phyloP scores from a whole-genome alignment of 1,140 invertebrate species.

The Drosophila baimaii region DNA sequence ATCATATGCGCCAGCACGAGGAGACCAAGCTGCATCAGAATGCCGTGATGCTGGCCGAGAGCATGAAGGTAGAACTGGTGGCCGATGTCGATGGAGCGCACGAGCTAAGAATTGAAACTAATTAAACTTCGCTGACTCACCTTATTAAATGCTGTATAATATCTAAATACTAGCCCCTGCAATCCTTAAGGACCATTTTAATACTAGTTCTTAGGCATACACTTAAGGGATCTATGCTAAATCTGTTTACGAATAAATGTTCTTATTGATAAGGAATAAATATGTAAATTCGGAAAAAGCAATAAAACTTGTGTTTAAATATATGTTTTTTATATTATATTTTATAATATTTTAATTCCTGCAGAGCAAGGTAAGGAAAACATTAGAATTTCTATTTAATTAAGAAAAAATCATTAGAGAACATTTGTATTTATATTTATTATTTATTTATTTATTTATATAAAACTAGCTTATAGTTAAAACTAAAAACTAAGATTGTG shows the following conservation, averaged over 20 bases:
- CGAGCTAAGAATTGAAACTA: constrained; percentile 7
- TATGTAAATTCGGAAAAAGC: neutral
- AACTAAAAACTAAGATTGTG: too few species aligned
- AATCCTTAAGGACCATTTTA: neutral
- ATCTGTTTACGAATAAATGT: neutral
- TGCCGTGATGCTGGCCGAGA: constrained; percentile 67
- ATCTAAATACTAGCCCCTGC: constrained; percentile 1
- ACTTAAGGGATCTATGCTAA: neutral
- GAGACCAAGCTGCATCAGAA: constrained; percentile 78
- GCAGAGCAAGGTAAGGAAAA: too few species aligned
- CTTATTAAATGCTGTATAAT: constrained; percentile 2
- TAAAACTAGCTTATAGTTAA: too few species aligned
- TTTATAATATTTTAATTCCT: too few species aligned
- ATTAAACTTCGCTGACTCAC: constrained; percentile 13
- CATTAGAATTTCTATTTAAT: too few species aligned
- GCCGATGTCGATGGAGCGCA: constrained; percentile 35
- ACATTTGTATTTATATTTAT: too few species aligned
- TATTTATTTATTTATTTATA: too few species aligned
- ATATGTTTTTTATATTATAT: neutral
- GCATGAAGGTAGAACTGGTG: constrained; percentile 53
- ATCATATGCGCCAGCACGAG: constrained; percentile 82
- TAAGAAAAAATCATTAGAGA: too few species aligned
- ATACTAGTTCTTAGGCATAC: constrained; percentile 6
- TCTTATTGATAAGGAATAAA: constrained; percentile 1
- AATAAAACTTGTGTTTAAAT: neutral